Evolutionary conservation across 2,797 vertebrate genomes (phyloP).

Genomic region (Novumbra hubbsi): DNA sequence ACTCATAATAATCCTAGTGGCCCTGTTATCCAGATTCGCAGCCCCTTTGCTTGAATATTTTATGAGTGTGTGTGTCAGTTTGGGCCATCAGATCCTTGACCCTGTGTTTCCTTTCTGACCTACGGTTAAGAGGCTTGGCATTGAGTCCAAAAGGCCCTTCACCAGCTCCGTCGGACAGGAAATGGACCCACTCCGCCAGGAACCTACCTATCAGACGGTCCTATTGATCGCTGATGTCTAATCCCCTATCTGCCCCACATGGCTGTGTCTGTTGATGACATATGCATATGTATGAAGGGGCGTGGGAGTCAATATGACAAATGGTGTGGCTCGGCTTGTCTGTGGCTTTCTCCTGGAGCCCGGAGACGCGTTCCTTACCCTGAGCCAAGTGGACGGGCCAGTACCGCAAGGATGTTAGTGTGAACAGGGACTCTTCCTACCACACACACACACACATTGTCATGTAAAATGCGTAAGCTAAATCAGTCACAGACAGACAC

Average conservation of each 20-base stretch:
- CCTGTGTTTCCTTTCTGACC: not conserved
- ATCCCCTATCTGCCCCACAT: slow-evolving; percentile 55
- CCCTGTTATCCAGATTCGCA: not conserved
- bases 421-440: not conserved
- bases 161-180: no score
- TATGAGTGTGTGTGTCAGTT: not conserved
- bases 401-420: not conserved
- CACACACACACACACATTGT: slow-evolving; percentile 2
- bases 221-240: slow-evolving; percentile 59
- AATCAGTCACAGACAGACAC: not conserved
- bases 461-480: no score
- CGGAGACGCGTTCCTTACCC: not conserved
- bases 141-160: not conserved
- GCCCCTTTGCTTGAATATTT: not conserved
- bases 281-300: slow-evolving; percentile 65
- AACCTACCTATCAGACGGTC: not conserved
- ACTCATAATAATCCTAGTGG: not conserved
- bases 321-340: not conserved
- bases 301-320: slow-evolving; percentile 37
- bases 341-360: slow-evolving; percentile 6
- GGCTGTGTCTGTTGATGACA: slow-evolving; percentile 54
- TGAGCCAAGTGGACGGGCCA: slow-evolving; percentile 1
- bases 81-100: not conserved
- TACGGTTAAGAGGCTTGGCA: not conserved
- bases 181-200: not conserved